Evolutionary conservation across 2,888 invertebrate genomes (phyloP), one percentile per base, ranked within the genome.

Genomic region (Drosophila austrosaltans): DNA sequence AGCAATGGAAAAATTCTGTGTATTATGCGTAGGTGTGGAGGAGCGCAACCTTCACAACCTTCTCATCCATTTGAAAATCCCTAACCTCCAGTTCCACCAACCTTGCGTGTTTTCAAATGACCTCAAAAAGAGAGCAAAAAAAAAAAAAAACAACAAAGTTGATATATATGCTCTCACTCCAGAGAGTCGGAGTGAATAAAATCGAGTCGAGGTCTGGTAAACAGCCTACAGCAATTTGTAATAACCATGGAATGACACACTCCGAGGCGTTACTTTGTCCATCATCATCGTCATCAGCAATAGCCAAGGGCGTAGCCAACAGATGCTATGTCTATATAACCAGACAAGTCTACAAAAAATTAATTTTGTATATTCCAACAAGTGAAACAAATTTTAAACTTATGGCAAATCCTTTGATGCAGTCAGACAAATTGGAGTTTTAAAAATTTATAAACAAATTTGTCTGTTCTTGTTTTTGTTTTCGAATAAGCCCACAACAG

Each of bases 201-300:
- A 32, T 30, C 20, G 32, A 32, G n/a, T 8, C 53, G 53, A 75
- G 72, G 75, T 75, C 72, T 61, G 61, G 72, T 60, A 72, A 61
- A 70, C 56, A 66, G 66, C 58, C 79, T 67, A 57, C 72, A 82
- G 81, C 83, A 72, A 75, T 75, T 84, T 84, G 82, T 87, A 70
- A 72, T 73, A 56, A 72, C 40, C 66, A 28, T 57, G 61, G 75
- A 87, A 83, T 81, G 71, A 54, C 72, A 75, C 59, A 58, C 72
- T 66, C 65, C 28, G 63, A 61, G 72, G 58, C 44, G 64, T 53
- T 59, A 63, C 70, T 70, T 63, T 70, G 54, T 75, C 66, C 42
- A 53, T 48, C 71, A 53, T 22, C 16, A 53, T 65, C 71, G 39
- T 22, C 48, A 68, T 75, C 62, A 66, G 40, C 66, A 72, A 66